A percentile compares a stretch with the other conserved stretches of the same genome.
Conservation (phyloP, 2,113 vertebrate species). For the Gallinago paraguaiae region DNA sequence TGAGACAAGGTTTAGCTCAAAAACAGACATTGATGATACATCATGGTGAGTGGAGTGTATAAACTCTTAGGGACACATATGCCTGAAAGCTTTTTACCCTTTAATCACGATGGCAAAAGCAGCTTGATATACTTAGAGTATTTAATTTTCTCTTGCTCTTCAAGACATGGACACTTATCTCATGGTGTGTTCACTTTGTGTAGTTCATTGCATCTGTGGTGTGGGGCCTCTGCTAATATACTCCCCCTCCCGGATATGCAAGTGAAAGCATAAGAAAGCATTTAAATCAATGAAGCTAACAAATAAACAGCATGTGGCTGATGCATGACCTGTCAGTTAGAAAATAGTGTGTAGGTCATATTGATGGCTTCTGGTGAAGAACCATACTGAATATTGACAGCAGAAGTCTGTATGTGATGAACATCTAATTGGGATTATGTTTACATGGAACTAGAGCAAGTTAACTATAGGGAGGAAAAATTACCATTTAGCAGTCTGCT, state of each 20-base stretch:
- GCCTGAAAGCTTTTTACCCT: background rate
- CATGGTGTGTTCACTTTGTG: background rate
- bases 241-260: background rate
- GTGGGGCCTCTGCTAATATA: background rate
- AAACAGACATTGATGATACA: background rate
- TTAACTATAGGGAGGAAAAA: background rate
- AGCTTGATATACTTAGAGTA: background rate
- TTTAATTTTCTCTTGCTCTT: constrained; percentile 17
- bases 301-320: constrained; percentile 62
- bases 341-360: background rate
- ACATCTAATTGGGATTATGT: background rate
- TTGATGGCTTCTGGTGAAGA: constrained; percentile 30
- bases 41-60: background rate
- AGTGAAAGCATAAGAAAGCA: constrained; percentile 15
- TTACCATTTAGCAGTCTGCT: background rate
- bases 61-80: background rate
- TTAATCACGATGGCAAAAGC: background rate
- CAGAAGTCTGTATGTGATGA: constrained; percentile 15
- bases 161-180: background rate
- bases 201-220: background rate
- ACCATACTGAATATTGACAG: constrained; percentile 22
- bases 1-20: background rate
- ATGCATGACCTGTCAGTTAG: constrained; percentile 14
- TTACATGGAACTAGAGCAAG: background rate
- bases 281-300: constrained; percentile 58